Evolutionary conservation across 2,888 invertebrate genomes (phyloP).

Genomic region (Nemoura dubitans): DNA sequence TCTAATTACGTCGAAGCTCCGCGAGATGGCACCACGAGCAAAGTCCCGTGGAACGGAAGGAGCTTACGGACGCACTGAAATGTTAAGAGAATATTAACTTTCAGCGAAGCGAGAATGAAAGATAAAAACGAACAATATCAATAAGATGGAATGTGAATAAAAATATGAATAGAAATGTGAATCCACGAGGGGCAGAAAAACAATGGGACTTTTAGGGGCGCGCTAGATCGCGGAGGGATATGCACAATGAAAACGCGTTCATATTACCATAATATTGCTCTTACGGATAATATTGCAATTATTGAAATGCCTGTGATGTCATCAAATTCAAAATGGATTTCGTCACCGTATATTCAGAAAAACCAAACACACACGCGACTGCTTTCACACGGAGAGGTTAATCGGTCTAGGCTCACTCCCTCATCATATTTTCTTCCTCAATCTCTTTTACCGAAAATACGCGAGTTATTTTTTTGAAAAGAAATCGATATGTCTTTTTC

Average conservation of each 20-base stretch:
- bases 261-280: background rate
- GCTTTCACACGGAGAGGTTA: background rate
- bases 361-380: background rate
- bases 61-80: slow-evolving; percentile 10
- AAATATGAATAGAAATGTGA: slow-evolving; percentile 7
- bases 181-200: background rate
- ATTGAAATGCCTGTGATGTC: background rate
- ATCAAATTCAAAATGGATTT: background rate
- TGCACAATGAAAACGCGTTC: background rate
- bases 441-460: background rate
- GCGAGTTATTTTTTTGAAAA: background rate
- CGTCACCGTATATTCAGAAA: background rate
- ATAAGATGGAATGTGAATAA: slow-evolving; percentile 16
- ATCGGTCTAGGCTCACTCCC: background rate
- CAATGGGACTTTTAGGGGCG: background rate
- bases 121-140: slow-evolving; percentile 21
- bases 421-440: background rate
- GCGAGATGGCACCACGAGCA: background rate
- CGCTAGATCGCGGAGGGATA: background rate
- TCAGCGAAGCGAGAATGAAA: slow-evolving; percentile 25
- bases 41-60: background rate
- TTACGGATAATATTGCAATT: slow-evolving; percentile 12
- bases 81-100: slow-evolving; percentile 22
- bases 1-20: slow-evolving; percentile 7
- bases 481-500: background rate